These are phyloP conservation scores for Labroides dimidiatus DNA, from an alignment of 2,797 vertebrate species.

Conservation along the genomic window DNA sequence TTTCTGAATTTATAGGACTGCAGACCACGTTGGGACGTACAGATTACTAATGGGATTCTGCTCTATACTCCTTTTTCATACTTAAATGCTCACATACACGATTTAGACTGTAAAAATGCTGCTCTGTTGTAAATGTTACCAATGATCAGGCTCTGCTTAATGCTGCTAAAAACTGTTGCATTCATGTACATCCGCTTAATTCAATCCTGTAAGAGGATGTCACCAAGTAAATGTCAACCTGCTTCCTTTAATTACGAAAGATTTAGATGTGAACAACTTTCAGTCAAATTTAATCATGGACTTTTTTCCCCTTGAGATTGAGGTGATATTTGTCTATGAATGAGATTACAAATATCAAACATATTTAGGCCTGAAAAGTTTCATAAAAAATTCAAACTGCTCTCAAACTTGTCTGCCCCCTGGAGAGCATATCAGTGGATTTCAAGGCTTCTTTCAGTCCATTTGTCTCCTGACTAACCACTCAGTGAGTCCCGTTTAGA, in stretches of 20 bases:
- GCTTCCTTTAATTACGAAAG: neutral
- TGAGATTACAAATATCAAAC: constrained; percentile 17
- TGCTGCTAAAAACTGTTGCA: constrained; percentile 69
- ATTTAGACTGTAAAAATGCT: neutral
- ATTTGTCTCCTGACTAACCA: constrained; percentile 32
- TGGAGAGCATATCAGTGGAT: constrained; percentile 17
- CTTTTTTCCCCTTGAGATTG: constrained; percentile 2
- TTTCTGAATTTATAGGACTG: constrained; percentile 37
- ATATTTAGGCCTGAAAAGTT: constrained; percentile 39
- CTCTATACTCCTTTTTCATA: neutral
- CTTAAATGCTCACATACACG: neutral
- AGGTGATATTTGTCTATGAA: constrained; percentile 19
- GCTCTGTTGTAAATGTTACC: constrained; percentile 13
- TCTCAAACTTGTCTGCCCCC: constrained; percentile 1
- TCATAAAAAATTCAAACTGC: constrained; percentile 13
- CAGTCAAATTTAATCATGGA: neutral
- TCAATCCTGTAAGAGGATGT: neutral
- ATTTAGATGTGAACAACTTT: constrained; percentile 26
- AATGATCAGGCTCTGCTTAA: constrained; percentile 17
- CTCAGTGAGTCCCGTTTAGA: constrained; percentile 27
- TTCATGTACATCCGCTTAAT: constrained; percentile 21
- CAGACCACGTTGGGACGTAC: constrained; percentile 14
- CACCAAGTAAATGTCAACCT: constrained; percentile 7
- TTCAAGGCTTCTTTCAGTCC: constrained; percentile 16
- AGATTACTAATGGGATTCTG: neutral